Evolutionary conservation across 30 jellyfish, hydroid and myxozoan species (phyloP).

Genomic region (Aurelia aurita): DNA sequence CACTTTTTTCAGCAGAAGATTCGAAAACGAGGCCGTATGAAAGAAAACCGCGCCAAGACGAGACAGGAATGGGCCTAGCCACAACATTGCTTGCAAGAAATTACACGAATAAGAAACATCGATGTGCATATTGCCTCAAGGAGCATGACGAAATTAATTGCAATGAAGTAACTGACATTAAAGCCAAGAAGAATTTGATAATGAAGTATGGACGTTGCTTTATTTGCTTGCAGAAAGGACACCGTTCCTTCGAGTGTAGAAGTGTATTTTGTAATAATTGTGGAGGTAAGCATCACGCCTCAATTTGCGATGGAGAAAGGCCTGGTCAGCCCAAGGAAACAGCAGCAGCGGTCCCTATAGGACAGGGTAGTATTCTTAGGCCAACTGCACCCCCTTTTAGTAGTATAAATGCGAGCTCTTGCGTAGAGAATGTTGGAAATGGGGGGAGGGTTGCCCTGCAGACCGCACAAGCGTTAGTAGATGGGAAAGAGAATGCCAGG

Average conservation of each 20-base stretch:
- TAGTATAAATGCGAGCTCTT: too few relatives aligned
- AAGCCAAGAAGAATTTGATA: constrained; percentile 2
- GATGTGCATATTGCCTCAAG: neutral
- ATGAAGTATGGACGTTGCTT: constrained; percentile 16
- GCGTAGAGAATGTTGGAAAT: too few relatives aligned
- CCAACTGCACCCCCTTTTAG: too few relatives aligned
- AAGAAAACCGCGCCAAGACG: neutral
- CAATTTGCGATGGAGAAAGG: too few relatives aligned
- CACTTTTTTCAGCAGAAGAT: neutral
- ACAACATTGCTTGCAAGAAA: constrained; percentile 5
- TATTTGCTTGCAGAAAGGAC: neutral
- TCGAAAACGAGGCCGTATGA: neutral
- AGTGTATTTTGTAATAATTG: too few relatives aligned
- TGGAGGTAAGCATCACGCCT: too few relatives aligned
- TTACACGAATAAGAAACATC: neutral
- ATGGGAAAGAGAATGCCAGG: too few relatives aligned
- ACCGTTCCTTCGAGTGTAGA: neutral
- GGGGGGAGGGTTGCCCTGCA: too few relatives aligned
- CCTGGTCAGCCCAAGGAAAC: too few relatives aligned
- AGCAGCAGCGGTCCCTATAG: too few relatives aligned
- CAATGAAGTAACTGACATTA: neutral
- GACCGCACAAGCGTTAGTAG: too few relatives aligned
- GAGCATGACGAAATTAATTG: neutral
- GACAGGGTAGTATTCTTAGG: too few relatives aligned
- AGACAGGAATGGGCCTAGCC: neutral